A percentile compares a stretch with the other conserved stretches of the same genome.
Conservation (phyloP, 2,113 vertebrate genomes). For the Nipponia nippon region DNA sequence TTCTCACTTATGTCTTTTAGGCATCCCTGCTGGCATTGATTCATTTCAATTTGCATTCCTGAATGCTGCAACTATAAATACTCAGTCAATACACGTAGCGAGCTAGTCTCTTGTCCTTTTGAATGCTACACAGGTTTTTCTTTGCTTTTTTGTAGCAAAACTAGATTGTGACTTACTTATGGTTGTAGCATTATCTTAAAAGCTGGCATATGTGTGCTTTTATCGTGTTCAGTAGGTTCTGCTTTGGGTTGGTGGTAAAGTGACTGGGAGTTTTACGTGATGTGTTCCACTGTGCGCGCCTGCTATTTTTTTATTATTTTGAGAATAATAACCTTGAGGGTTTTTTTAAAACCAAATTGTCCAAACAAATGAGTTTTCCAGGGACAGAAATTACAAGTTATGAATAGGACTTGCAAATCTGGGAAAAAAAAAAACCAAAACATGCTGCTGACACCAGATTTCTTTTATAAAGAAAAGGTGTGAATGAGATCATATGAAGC, state of each 20-base stretch:
- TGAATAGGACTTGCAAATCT: background rate
- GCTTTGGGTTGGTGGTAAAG: background rate
- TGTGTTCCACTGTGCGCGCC: background rate
- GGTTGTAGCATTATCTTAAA: background rate
- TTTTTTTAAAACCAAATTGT: background rate
- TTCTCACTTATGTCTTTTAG: slow-evolving; percentile 72
- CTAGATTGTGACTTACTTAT: background rate
- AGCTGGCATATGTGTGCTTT: background rate
- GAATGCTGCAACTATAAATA: slow-evolving; percentile 61
- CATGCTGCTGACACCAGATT: background rate
- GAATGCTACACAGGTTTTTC: background rate
- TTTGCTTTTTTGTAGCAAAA: background rate
- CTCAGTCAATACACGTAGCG: slow-evolving; percentile 6
- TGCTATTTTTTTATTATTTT: background rate
- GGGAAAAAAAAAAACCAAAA: background rate
- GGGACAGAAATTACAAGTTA: background rate
- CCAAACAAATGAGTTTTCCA: background rate
- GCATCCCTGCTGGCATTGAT: slow-evolving; percentile 62
- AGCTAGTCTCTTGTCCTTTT: background rate
- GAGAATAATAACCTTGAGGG: background rate
- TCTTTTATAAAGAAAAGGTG: background rate
- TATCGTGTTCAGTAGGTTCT: background rate
- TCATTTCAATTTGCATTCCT: slow-evolving; percentile 67
- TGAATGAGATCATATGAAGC: background rate
- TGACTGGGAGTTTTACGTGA: background rate